phyloP scores from a whole-genome alignment of 2,113 vertebrate species.

The Cacatua alba region DNA sequence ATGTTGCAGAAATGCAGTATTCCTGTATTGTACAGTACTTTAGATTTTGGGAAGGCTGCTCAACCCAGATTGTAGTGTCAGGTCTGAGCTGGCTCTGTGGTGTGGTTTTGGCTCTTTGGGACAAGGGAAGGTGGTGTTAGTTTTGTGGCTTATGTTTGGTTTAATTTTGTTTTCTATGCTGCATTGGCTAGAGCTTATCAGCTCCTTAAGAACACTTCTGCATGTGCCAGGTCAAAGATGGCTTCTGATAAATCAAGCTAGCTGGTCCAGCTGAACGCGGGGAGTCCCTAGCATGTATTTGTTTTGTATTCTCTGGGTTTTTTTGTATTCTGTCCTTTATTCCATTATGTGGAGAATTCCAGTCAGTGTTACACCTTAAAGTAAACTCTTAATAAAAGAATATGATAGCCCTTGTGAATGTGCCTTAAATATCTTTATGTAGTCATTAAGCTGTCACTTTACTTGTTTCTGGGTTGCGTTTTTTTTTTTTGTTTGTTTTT shows the following conservation, averaged over 20 bases:
- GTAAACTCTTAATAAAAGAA: not conserved
- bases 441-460: not conserved
- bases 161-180: not conserved
- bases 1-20: not conserved
- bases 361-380: not conserved
- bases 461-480: not conserved
- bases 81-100: not conserved
- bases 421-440: not conserved
- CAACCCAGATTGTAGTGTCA: not conserved
- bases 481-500: accelerated
- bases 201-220: not conserved
- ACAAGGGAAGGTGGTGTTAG: not conserved
- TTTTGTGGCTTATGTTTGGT: not conserved
- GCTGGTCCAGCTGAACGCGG: not conserved
- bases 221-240: not conserved
- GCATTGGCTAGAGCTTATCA: not conserved
- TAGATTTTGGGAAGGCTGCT: not conserved
- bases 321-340: not conserved
- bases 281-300: not conserved
- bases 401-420: not conserved
- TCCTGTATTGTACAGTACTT: not conserved
- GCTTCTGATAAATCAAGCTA: not conserved
- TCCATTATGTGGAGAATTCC: not conserved
- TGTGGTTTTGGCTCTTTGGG: not conserved
- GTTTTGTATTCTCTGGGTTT: not conserved